Evolutionary conservation across 2,797 vertebrate species (phyloP).

Genomic region (Dallia pectoralis): DNA sequence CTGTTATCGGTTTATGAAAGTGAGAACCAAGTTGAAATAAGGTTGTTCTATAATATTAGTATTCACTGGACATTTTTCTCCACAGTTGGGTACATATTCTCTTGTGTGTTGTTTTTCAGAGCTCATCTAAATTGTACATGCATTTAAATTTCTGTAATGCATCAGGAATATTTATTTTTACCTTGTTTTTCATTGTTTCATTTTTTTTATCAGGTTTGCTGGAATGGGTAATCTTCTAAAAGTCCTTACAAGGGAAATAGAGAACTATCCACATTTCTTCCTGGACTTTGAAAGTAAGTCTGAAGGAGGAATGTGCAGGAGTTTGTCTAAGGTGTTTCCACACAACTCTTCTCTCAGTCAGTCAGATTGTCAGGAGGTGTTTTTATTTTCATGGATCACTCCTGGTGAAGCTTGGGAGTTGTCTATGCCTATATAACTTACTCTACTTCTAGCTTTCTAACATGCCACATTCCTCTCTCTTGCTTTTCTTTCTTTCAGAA

Average conservation of each 20-base stretch:
- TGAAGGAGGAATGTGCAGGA: constrained; percentile 33
- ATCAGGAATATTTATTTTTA: constrained; percentile 6
- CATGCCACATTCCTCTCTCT: constrained; percentile 4
- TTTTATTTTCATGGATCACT: constrained; percentile 22
- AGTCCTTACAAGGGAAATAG: constrained; percentile 99
- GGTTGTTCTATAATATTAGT: neutral
- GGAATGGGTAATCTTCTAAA: constrained; percentile 99
- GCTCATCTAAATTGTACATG: constrained; percentile 11
- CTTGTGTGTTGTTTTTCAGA: constrained; percentile 7
- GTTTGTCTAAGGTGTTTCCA: constrained; percentile 25
- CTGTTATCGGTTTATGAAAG: neutral
- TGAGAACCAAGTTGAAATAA: constrained; percentile 9
- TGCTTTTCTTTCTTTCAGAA: constrained; percentile 78
- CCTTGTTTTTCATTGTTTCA: constrained; percentile 54
- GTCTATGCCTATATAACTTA: constrained; percentile 29
- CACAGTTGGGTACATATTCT: constrained; percentile 14
- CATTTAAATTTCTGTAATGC: constrained; percentile 6
- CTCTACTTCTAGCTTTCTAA: constrained; percentile 33
- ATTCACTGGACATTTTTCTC: constrained; percentile 17
- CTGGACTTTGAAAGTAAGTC: constrained; percentile 99
- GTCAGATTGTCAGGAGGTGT: constrained; percentile 41
- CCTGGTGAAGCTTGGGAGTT: constrained; percentile 17
- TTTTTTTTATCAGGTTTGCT: constrained; percentile 89
- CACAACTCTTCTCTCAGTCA: constrained; percentile 14
- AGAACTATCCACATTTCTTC: constrained; percentile 99